These are phyloP conservation scores for Pyrocephalus nanus DNA, from an alignment of 2,797 vertebrate species.

Conservation along the genomic window DNA sequence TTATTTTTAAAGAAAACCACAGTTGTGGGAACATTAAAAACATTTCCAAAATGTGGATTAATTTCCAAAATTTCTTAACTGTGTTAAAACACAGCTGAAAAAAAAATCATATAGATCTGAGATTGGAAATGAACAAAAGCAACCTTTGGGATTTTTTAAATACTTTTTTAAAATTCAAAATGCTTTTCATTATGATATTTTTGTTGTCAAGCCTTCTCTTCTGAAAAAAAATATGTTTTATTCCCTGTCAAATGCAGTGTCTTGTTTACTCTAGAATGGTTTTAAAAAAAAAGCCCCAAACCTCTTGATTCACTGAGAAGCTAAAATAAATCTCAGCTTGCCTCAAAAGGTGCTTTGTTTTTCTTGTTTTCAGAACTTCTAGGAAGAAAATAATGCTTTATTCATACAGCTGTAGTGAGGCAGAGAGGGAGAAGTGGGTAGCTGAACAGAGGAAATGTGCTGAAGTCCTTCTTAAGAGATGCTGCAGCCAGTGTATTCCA, in stretches of 20 bases:
- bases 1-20: background rate
- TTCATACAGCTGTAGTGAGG: background rate
- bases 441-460: background rate
- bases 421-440: background rate
- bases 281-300: background rate
- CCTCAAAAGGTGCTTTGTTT: constrained; percentile 11
- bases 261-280: background rate
- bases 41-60: background rate
- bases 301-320: background rate
- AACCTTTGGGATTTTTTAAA: background rate
- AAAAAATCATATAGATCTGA: background rate
- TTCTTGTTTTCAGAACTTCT: background rate
- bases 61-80: background rate
- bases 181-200: background rate
- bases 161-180: background rate
- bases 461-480: constrained; percentile 9
- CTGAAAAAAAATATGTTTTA: background rate
- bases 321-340: constrained; percentile 7
- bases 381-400: background rate
- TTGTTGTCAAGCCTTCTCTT: background rate
- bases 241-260: background rate
- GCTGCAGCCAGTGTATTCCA: background rate
- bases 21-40: background rate
- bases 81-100: background rate
- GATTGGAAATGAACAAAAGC: background rate